phyloP scores from a whole-genome alignment of 2,888 invertebrate species.

The Andrena chrysosceles region DNA sequence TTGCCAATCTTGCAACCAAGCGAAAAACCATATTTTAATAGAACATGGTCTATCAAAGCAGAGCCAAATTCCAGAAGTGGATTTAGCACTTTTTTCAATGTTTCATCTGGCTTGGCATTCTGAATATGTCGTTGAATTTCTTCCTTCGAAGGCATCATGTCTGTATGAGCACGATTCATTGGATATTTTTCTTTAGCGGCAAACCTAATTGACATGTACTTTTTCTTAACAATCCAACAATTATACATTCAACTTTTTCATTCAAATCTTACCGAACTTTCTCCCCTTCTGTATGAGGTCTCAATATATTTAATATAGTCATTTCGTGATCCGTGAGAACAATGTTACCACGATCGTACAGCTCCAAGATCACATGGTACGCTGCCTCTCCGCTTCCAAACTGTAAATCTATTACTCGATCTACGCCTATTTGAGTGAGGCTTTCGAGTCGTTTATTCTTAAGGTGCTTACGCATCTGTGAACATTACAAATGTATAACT shows the following conservation, averaged over 20 bases:
- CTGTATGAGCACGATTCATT: slow-evolving; percentile 90
- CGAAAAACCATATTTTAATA: slow-evolving; percentile 89
- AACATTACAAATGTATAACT: slow-evolving; percentile 19
- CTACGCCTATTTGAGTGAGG: slow-evolving; percentile 94
- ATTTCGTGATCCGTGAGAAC: slow-evolving; percentile 96
- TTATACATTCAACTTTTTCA: not conserved
- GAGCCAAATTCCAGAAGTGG: slow-evolving; percentile 96
- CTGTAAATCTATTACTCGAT: slow-evolving; percentile 97
- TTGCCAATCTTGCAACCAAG: slow-evolving; percentile 88
- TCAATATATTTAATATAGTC: slow-evolving; percentile 95
- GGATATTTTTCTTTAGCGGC: slow-evolving; percentile 97
- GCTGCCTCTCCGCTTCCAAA: slow-evolving; percentile 97
- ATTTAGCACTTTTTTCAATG: slow-evolving; percentile 92
- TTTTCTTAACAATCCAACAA: not conserved
- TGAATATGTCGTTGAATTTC: slow-evolving; percentile 87
- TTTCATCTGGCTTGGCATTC: slow-evolving; percentile 90
- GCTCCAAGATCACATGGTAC: slow-evolving; percentile 97
- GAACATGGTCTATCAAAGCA: slow-evolving; percentile 95
- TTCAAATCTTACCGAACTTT: slow-evolving; percentile 88
- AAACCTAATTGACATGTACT: slow-evolving; percentile 87
- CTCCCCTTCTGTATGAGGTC: slow-evolving; percentile 96
- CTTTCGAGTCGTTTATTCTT: slow-evolving; percentile 97
- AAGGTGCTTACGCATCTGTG: slow-evolving; percentile 96
- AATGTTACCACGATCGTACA: slow-evolving; percentile 98
- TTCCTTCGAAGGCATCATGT: slow-evolving; percentile 87